Evolutionary conservation across 64 coral and sea anemone species (phyloP).

Genomic region (Actinia equina): DNA sequence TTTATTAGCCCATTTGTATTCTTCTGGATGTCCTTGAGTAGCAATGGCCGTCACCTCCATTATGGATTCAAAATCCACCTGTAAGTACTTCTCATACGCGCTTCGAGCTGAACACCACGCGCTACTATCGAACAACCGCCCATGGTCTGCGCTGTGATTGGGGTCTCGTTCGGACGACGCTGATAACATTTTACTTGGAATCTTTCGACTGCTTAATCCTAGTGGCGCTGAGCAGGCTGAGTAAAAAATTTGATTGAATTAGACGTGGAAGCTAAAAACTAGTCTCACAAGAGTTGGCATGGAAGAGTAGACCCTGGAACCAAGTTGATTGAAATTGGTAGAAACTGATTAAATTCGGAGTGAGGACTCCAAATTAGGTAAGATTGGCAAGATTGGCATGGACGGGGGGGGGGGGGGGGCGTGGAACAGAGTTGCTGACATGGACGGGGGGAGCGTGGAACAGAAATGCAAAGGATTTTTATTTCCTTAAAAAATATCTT

Average conservation of each 20-base stretch:
- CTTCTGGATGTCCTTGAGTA: constrained; percentile 77
- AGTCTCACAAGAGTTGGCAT: too few species aligned
- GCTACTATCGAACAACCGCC: constrained; percentile 59
- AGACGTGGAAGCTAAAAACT: neutral
- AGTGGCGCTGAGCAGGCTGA: constrained; percentile 63
- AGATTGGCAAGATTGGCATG: too few species aligned
- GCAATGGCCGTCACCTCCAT: constrained; percentile 63
- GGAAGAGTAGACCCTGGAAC: too few species aligned
- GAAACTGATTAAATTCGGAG: too few species aligned
- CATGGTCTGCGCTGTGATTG: constrained; percentile 47
- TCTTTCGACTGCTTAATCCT: constrained; percentile 34
- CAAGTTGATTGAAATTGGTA: too few species aligned
- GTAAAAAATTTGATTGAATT: neutral
- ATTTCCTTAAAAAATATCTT: too few species aligned
- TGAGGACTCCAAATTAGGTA: too few species aligned
- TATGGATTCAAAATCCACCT: constrained; percentile 64
- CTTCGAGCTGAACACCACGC: constrained; percentile 91
- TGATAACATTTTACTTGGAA: constrained; percentile 24
- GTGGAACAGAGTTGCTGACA: too few species aligned
- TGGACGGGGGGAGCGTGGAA: too few species aligned
- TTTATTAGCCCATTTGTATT: constrained; percentile 58
- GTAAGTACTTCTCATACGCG: constrained; percentile 52
- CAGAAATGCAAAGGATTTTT: too few species aligned
- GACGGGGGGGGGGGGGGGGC: too few species aligned
- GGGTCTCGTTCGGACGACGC: constrained; percentile 74